These are phyloP conservation scores for Oreotrochilus melanogaster DNA, from an alignment of 2,113 vertebrate genomes.

Conservation along the genomic window DNA sequence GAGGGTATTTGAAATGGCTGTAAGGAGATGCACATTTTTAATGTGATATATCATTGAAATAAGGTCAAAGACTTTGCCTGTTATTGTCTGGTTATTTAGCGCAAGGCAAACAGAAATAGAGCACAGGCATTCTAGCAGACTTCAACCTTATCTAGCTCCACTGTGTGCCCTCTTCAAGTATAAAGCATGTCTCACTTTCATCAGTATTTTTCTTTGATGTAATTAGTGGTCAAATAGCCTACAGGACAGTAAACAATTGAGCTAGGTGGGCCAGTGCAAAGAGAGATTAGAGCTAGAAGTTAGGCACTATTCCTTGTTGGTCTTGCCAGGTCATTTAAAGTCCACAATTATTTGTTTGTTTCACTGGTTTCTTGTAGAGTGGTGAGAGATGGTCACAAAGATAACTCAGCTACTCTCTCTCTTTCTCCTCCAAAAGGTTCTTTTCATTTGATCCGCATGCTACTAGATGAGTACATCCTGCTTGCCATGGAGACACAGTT, in stretches of 20 bases:
- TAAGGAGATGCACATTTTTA: neutral
- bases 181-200: conserved; percentile 84
- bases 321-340: conserved; percentile 84
- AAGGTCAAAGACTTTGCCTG: conserved; percentile 52
- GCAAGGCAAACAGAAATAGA: conserved; percentile 75
- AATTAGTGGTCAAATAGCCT: conserved; percentile 82
- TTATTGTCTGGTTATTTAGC: conserved; percentile 76
- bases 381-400: conserved; percentile 82
- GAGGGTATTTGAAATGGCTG: neutral
- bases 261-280: conserved; percentile 78
- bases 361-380: conserved; percentile 77
- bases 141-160: conserved; percentile 82
- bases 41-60: conserved; percentile 55
- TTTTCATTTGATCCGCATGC: conserved; percentile 98
- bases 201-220: conserved; percentile 85
- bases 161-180: conserved; percentile 84
- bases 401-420: conserved; percentile 73
- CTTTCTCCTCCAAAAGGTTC: conserved; percentile 83
- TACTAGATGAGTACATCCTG: conserved; percentile 97
- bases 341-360: conserved; percentile 85
- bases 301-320: conserved; percentile 79
- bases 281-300: conserved; percentile 79
- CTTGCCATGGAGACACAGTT: conserved; percentile 98
- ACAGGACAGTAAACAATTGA: conserved; percentile 81
- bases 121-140: conserved; percentile 71